A percentile compares a stretch with the other conserved stretches of the same genome.
phyloP scores from a whole-genome alignment of 2,888 invertebrate species.

The Drepanosiphum platanoidis region DNA sequence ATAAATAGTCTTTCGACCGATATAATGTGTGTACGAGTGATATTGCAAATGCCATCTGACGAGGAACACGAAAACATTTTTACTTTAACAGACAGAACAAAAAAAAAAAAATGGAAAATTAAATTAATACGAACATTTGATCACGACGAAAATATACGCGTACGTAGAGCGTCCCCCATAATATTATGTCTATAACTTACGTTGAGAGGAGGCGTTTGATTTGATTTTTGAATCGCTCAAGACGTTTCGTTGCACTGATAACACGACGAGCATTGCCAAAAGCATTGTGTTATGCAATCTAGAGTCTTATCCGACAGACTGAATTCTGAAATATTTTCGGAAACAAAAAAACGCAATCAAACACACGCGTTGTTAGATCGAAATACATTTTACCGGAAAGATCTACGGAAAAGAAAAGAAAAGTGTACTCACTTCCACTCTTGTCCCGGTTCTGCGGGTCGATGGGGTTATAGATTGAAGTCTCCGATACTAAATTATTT shows the following conservation, averaged over 20 bases:
- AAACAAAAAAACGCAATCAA: neutral
- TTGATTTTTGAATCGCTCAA: neutral
- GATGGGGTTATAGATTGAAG: slow-evolving; percentile 55
- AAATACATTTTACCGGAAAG: neutral
- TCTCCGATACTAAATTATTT: slow-evolving; percentile 55
- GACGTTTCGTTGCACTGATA: slow-evolving; percentile 63
- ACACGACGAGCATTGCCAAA: slow-evolving; percentile 65
- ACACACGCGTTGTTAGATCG: neutral
- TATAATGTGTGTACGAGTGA: neutral
- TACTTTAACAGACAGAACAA: neutral
- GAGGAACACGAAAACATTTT: neutral
- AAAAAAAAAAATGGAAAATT: neutral
- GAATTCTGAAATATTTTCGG: slow-evolving; percentile 47
- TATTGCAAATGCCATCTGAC: neutral
- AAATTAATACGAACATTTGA: neutral
- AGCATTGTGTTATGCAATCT: slow-evolving; percentile 64
- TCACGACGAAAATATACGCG: neutral
- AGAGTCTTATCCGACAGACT: slow-evolving; percentile 64
- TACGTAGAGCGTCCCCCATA: neutral
- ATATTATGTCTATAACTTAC: no score
- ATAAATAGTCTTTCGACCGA: neutral
- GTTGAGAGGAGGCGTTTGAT: neutral
- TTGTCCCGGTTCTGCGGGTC: slow-evolving; percentile 27
- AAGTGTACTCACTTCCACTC: slow-evolving; percentile 36
- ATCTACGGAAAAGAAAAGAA: no score